These are phyloP conservation scores for Callionymus lyra DNA, from an alignment of 2,113 vertebrate genomes.

Conservation along the genomic window DNA sequence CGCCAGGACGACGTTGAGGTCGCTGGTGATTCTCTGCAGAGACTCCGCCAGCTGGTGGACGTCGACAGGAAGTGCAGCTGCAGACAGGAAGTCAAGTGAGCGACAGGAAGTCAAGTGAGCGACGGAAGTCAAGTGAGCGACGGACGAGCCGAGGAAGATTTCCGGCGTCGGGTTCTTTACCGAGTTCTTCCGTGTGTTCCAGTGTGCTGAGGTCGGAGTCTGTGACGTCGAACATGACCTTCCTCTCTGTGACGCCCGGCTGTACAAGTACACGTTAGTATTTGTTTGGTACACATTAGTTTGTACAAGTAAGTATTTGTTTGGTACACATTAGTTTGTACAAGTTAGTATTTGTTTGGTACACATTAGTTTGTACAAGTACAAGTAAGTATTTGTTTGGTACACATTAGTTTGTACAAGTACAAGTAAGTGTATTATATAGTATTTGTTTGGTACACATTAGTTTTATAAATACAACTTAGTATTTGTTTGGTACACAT, in stretches of 20 bases:
- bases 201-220: constrained; percentile 62
- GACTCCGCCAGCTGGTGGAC: constrained; percentile 73
- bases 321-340: too few species aligned
- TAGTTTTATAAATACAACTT: too few species aligned
- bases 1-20: constrained; percentile 72
- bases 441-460: too few species aligned
- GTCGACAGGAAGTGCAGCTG: constrained; percentile 53
- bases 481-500: too few species aligned
- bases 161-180: constrained; percentile 21
- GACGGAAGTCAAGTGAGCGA: not conserved
- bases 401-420: too few species aligned
- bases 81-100: not conserved
- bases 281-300: too few species aligned
- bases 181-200: constrained; percentile 27
- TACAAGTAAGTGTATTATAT: too few species aligned
- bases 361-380: too few species aligned
- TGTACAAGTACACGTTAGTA: too few species aligned
- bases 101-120: not conserved
- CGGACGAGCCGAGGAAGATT: not conserved
- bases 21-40: constrained; percentile 73
- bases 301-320: too few species aligned
- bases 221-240: constrained; percentile 85
- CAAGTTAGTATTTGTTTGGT: too few species aligned
- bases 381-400: too few species aligned
- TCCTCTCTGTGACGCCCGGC: constrained; percentile 55